Evolutionary conservation across 2,113 vertebrate species (phyloP).

Genomic region (Seriola dumerili): DNA sequence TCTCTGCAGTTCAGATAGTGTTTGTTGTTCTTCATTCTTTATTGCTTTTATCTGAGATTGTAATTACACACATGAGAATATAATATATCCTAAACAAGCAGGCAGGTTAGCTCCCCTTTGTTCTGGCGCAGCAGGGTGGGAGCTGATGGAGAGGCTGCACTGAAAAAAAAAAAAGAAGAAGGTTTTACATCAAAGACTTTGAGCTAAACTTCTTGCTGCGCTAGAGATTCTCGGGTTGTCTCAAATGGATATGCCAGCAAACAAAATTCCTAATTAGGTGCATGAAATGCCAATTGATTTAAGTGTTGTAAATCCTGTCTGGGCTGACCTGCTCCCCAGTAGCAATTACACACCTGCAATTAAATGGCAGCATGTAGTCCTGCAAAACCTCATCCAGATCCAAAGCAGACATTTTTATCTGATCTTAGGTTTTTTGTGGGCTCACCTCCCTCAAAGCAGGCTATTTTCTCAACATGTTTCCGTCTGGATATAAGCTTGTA

Average conservation of each 20-base stretch:
- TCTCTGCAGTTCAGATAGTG: neutral
- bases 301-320: constrained; percentile 42
- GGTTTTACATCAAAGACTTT: constrained; percentile 33
- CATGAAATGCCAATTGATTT: constrained; percentile 54
- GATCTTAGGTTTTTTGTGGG: neutral
- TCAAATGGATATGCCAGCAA: constrained; percentile 52
- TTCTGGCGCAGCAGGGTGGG: constrained; percentile 21
- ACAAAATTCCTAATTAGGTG: constrained; percentile 53
- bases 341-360: constrained; percentile 47
- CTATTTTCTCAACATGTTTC: constrained; percentile 5
- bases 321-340: neutral
- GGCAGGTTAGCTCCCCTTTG: constrained; percentile 33
- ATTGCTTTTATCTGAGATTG: constrained; percentile 37
- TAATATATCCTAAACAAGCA: constrained; percentile 39
- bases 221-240: constrained; percentile 26
- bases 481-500: constrained; percentile 3
- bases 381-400: constrained; percentile 36
- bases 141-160: constrained; percentile 14
- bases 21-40: constrained; percentile 19
- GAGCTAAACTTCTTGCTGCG: constrained; percentile 31
- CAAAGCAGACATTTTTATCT: constrained; percentile 33
- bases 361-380: constrained; percentile 28
- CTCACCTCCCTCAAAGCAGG: constrained; percentile 13
- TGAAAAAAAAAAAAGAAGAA: constrained; percentile 38
- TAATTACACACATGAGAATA: constrained; percentile 35